Conservation (phyloP, 2,113 vertebrate genomes). For the Balaeniceps rex region DNA sequence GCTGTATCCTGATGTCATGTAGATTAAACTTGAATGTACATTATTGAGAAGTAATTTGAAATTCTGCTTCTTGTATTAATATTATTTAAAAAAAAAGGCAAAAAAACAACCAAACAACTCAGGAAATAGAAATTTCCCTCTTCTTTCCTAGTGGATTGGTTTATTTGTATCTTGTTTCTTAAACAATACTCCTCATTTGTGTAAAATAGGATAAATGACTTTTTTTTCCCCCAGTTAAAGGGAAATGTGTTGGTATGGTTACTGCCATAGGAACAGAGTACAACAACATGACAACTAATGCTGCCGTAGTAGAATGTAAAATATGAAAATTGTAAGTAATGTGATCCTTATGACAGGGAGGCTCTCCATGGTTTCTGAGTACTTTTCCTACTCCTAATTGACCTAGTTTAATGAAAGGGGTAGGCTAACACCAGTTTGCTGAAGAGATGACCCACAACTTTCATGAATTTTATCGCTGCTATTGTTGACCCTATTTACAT, state of each 20-base stretch:
- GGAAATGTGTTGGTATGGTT: background rate
- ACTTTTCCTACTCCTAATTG: background rate
- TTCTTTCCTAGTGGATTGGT: background rate
- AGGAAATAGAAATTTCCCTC: background rate
- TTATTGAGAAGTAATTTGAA: background rate
- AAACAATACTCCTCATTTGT: background rate
- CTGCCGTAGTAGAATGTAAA: background rate
- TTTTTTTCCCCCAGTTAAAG: background rate
- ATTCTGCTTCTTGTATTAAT: background rate
- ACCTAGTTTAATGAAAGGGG: background rate
- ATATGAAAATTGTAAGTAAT: background rate
- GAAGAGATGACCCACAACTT: background rate
- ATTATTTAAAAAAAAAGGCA: background rate
- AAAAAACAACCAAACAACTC: background rate
- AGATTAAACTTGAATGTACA: background rate
- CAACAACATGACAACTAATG: background rate
- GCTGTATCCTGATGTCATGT: background rate
- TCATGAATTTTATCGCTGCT: background rate
- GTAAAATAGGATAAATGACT: background rate
- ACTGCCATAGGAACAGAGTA: background rate
- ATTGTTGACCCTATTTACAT: background rate
- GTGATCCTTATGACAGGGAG: background rate
- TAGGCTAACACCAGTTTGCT: background rate
- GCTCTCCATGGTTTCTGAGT: background rate
- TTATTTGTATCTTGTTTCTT: background rate